A percentile compares a stretch with the other conserved stretches of the same genome.
Evolutionary conservation across 2,888 invertebrate genomes (phyloP).

Genomic region (Corbicula japonica): DNA sequence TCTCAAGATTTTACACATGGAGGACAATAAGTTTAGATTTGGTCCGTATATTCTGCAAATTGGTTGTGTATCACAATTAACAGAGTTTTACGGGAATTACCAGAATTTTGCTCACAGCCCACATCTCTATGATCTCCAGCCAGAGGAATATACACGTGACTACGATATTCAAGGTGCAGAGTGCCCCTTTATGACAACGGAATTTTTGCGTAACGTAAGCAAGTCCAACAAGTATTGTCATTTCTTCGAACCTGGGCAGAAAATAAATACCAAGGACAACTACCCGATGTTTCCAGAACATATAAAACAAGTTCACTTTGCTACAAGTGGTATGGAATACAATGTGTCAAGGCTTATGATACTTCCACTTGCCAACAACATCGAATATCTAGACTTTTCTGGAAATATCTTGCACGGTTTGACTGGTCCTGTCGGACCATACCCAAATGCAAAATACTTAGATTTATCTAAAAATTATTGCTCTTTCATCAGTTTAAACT

Average conservation of each 20-base stretch:
- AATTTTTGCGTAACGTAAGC: conserved; percentile 32
- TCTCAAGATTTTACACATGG: conserved; percentile 21
- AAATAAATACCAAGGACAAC: not conserved
- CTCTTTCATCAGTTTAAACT: not conserved
- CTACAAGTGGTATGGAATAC: conserved; percentile 10
- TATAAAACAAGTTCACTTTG: not conserved
- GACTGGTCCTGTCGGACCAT: conserved; percentile 28
- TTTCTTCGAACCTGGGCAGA: conserved; percentile 1
- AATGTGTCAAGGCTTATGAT: not conserved
- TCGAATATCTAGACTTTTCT: conserved; percentile 27
- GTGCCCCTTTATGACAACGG: conserved; percentile 32
- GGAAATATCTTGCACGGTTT: conserved; percentile 26
- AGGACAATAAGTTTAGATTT: conserved; percentile 49
- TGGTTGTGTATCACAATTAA: conserved; percentile 17
- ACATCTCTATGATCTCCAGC: conserved; percentile 5
- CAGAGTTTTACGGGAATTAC: not conserved
- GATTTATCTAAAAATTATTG: conserved; percentile 37
- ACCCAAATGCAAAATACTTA: conserved; percentile 15
- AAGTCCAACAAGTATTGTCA: not conserved
- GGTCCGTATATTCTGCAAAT: conserved; percentile 46
- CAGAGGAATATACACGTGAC: not conserved
- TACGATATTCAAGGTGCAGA: not conserved
- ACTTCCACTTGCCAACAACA: not conserved
- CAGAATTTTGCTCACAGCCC: conserved; percentile 23
- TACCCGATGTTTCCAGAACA: conserved; percentile 4